Evolutionary conservation across 2,113 vertebrate species (phyloP), one percentile per base, ranked within the genome.

Genomic region (Jacana jacana): DNA sequence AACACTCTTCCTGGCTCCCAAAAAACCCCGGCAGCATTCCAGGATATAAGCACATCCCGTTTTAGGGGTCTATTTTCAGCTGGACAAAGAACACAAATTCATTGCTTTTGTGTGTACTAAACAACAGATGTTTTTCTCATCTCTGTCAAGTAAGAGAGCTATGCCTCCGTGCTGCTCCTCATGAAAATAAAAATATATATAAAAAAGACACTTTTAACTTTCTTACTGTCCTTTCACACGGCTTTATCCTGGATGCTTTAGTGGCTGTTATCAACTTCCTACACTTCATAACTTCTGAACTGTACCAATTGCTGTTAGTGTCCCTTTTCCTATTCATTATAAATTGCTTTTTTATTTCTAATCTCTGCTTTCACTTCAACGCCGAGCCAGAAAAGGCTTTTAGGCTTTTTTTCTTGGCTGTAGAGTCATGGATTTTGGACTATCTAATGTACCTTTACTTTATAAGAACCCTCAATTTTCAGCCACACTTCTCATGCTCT

Each of bases 331-430:
- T 82, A 95, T 92, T 93, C 58, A 76, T 94, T 89, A 91, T 79
- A 91, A 95, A 94, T 95, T 94, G 84, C 63, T 85, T 91, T 95
- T 94, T 94, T 89, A 92, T 95, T 96, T 91, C 93, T 96, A 91
- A 95, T 94, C 75, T 95, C 78, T 77, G 63, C 63, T 96, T 87
- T 87, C 63, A 92, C 81, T 92, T 89, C 75, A 85, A 37, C 0
- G 0, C n/a, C 61, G 66, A 94, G 85, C 31, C 65, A 94, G 77
- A 89, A 95, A 95, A 93, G 52, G 73, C 46, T 95, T 95, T 96
- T 71, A 93, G 64, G 72, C 65, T 93, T 89, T 93, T 93, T 89
- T 94, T 94, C 88, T 81, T 86, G 48, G 48, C 48, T 92, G 44
- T 55, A 81, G 78, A 87, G 66, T 91, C 84, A 87, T 85, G 58